Base-by-base conservation (phyloP, 2,113 vertebrate genomes). In the Dromiciops gliroides region DNA sequence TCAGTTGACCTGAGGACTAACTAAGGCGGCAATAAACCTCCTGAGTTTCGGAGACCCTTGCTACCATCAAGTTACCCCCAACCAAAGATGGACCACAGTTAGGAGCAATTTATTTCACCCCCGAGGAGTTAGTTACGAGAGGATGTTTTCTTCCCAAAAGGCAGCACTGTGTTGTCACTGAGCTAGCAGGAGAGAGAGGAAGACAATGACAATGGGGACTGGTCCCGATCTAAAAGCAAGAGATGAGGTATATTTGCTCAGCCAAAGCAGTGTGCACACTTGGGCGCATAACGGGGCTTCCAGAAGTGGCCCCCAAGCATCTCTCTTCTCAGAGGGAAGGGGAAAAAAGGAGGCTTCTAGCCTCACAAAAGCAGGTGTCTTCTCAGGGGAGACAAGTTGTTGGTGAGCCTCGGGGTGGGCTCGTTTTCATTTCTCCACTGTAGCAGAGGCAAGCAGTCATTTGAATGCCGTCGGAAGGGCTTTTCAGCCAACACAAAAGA, bases 401-500 rank as follows among this genome's bases (percentile, higher is more conserved):
- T 31, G 94, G 96, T 94, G 93, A 83, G 94, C 95, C 89, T 83
- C 22, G 95, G 67, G 94, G 60, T 88, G 96, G 97, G 83, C 90
- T 96, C 94, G 95, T 88, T 97, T 97, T 97, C 90, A 28, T 94
- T 88, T 95, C 95, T 96, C 94, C 94, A 67, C 95, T 96, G 93
- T 95, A 95, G 97, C 96, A 97, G 97, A 98, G 95, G 96, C 96
- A 97, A 37, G 97, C 93, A 10, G 0, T 91, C 97, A 94, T 97
- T 97, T 97, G 97, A 98, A 97, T 97, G 96, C 97, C 31, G 1
- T 93, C 47, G 89, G 92, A 0, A 0, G 93, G 52, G 95, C 96
- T 98, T 98, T 98, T 97, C 97, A 97, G 93, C 96, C 93, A 96
- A 97, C 94, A 98, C 98, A 98, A 98, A 98, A 95, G 97, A 98